These are phyloP conservation scores for Enteromius mattozi DNA, from an alignment of 2,797 vertebrate species.

Conservation along the genomic window DNA sequence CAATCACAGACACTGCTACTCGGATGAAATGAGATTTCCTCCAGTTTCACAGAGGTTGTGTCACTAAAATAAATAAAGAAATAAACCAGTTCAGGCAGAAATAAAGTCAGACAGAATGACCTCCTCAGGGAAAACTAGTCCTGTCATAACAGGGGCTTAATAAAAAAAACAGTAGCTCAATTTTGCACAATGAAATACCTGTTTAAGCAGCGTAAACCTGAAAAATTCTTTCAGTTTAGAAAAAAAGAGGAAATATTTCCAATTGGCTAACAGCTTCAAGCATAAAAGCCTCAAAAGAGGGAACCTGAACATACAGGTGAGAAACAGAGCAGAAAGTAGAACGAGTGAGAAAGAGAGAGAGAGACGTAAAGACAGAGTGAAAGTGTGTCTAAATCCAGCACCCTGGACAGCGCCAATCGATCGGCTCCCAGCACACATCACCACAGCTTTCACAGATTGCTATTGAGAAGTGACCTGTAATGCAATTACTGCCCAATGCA, in stretches of 20 bases:
- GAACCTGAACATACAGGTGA: conserved; percentile 32
- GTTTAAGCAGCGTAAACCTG: neutral
- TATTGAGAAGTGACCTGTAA: conserved; percentile 99
- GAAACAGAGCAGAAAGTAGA: conserved; percentile 1
- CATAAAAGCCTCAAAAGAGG: neutral
- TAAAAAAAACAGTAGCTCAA: neutral
- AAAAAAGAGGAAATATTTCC: conserved; percentile 16
- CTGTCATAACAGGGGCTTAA: neutral
- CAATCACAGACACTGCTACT: neutral
- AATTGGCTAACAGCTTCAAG: neutral
- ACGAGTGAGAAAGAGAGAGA: conserved; percentile 7
- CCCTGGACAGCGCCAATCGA: conserved; percentile 93
- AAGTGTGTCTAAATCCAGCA: conserved; percentile 76
- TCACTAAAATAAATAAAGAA: neutral
- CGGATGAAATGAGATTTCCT: conserved; percentile 9
- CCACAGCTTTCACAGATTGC: conserved; percentile 98
- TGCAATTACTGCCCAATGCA: conserved; percentile 97
- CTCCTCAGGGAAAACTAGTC: conserved; percentile 13
- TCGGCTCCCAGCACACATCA: conserved; percentile 94
- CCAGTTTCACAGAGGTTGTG: conserved; percentile 7
- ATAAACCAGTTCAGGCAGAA: conserved; percentile 7
- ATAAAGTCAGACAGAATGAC: conserved; percentile 1
- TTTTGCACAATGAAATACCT: neutral
- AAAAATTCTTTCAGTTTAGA: neutral
- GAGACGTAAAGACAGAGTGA: conserved; percentile 23